Conservation (phyloP, 2,797 vertebrate genomes). For the Bovichtus diacanthus region DNA sequence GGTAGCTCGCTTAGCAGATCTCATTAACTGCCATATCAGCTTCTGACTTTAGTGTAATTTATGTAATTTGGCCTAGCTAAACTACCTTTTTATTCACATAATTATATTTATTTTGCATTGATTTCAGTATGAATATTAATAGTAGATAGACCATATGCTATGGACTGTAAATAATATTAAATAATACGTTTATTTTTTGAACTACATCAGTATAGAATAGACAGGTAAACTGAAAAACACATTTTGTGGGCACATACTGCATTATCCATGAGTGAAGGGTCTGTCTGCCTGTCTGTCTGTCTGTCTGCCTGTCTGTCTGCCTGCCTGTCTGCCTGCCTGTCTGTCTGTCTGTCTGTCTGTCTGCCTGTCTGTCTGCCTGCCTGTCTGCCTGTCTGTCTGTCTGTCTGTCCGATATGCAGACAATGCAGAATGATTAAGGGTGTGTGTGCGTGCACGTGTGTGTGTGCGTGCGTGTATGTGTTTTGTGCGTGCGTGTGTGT, state of each 20-base stretch:
- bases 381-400: not conserved
- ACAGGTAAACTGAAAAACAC: not conserved
- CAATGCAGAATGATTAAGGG: slow-evolving; percentile 43
- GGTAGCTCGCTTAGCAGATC: not conserved
- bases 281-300: no score
- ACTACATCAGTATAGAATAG: not conserved
- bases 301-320: no score
- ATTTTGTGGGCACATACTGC: not conserved
- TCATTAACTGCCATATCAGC: not conserved
- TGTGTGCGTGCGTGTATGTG: slow-evolving; percentile 31
- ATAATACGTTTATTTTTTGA: not conserved
- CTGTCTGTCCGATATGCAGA: slow-evolving; percentile 35
- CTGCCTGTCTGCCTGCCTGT: no score
- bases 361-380: no score
- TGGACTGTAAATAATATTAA: not conserved
- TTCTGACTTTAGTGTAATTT: not conserved
- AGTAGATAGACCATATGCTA: not conserved
- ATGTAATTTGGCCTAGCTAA: not conserved
- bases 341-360: no score
- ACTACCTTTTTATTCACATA: not conserved
- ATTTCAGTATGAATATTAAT: not conserved
- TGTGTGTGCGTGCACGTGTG: no score
- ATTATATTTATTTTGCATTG: not conserved
- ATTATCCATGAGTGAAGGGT: not conserved
- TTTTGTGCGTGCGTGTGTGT: slow-evolving; percentile 18